These are phyloP conservation scores for Conger conger DNA, from an alignment of 2,113 vertebrate genomes.

Conservation along the genomic window DNA sequence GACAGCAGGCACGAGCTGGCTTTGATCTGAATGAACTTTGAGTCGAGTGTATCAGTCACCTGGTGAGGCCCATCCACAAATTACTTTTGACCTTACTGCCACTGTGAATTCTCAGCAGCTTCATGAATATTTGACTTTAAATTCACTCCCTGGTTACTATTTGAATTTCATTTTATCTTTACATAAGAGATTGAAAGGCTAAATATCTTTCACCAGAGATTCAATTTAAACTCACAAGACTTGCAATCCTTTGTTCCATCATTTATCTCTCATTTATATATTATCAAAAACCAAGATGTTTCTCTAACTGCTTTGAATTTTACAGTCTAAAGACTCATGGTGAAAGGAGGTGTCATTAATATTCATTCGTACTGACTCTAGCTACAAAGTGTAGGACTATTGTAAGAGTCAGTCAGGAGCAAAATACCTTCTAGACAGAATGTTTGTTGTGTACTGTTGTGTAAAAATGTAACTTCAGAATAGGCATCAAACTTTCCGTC, in stretches of 20 bases:
- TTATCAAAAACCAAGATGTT: not conserved
- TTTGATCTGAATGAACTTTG: conserved; percentile 38
- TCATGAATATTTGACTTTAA: not conserved
- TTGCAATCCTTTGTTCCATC: not conserved
- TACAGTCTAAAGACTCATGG: too few species aligned
- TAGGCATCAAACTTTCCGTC: too few species aligned
- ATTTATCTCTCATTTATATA: not conserved
- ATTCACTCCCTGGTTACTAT: not conserved
- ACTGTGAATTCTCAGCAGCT: not conserved
- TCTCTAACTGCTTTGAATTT: not conserved
- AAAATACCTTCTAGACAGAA: too few species aligned
- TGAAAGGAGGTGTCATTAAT: not conserved
- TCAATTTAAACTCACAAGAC: not conserved
- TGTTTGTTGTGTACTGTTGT: too few species aligned
- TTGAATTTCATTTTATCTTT: not conserved
- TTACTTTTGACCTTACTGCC: conserved; percentile 35
- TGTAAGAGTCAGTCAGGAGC: too few species aligned
- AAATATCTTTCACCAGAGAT: not conserved
- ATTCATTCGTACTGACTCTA: not conserved
- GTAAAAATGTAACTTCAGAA: too few species aligned
- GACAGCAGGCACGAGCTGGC: conserved; percentile 42
- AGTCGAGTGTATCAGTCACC: conserved; percentile 30
- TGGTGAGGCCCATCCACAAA: conserved; percentile 26
- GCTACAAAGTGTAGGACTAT: too few species aligned
- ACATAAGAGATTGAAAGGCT: not conserved